A percentile compares a stretch with the other conserved stretches of the same genome.
Evolutionary conservation across 1,140 invertebrate species (phyloP).

Genomic region (Anagrus nilaparvatae): DNA sequence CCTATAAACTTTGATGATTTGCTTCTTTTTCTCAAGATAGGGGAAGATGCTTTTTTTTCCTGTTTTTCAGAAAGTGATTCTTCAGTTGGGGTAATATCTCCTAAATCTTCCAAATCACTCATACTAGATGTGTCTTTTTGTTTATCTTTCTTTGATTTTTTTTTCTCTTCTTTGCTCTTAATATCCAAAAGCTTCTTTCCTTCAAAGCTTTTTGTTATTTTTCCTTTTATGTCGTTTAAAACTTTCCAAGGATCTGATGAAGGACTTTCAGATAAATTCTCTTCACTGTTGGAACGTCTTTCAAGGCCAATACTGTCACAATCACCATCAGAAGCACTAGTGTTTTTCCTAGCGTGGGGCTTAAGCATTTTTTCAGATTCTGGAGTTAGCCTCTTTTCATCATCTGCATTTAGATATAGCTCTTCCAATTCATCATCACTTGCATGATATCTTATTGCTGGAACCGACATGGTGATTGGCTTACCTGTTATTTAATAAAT

Average conservation of each 20-base stretch:
- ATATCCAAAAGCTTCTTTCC: slow-evolving; percentile 51
- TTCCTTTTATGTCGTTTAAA: slow-evolving; percentile 46
- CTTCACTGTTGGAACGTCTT: slow-evolving; percentile 39
- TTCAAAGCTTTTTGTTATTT: slow-evolving; percentile 56
- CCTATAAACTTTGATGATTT: slow-evolving; percentile 29
- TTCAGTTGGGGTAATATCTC: slow-evolving; percentile 31
- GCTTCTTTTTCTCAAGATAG: slow-evolving; percentile 14
- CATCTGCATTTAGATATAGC: slow-evolving; percentile 48
- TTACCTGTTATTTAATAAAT: slow-evolving; percentile 44
- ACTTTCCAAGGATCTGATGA: slow-evolving; percentile 46
- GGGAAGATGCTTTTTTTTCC: slow-evolving; percentile 22
- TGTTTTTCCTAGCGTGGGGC: slow-evolving; percentile 26
- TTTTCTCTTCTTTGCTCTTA: slow-evolving; percentile 40
- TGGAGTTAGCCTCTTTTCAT: slow-evolving; percentile 45
- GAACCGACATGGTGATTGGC: slow-evolving; percentile 51
- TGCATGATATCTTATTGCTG: slow-evolving; percentile 58
- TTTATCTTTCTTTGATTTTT: slow-evolving; percentile 28
- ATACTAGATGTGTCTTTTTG: slow-evolving; percentile 46
- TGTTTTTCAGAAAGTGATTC: slow-evolving; percentile 26
- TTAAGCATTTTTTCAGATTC: slow-evolving; percentile 36
- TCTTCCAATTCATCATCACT: slow-evolving; percentile 62
- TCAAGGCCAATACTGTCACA: slow-evolving; percentile 26
- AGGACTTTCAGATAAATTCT: slow-evolving; percentile 35
- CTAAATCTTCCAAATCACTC: slow-evolving; percentile 49
- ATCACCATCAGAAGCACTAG: slow-evolving; percentile 21